Percentiles rank a stretch among this genome's conserved stretches.
Conservation (phyloP, 1,140 invertebrate genomes). For the Drosophila asahinai region DNA sequence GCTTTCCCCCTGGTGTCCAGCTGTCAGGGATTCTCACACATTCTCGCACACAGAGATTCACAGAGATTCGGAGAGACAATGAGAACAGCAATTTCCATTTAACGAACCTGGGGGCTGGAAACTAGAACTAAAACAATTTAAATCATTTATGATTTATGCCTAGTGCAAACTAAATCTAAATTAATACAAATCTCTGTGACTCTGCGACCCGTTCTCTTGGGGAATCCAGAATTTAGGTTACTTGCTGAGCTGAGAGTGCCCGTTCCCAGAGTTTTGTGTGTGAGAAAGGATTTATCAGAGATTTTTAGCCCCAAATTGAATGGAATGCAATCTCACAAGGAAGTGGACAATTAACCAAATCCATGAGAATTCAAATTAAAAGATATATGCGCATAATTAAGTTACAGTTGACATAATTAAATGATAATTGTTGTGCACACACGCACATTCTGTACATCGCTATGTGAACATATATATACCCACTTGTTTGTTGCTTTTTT, state of each 20-base stretch:
- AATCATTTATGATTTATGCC: constrained; percentile 50
- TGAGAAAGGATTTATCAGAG: constrained; percentile 30
- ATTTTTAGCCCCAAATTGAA: background rate
- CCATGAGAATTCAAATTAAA: constrained; percentile 61
- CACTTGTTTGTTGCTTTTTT: constrained; percentile 39
- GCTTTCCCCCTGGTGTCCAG: constrained; percentile 50
- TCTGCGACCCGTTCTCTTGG: background rate
- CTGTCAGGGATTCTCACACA: constrained; percentile 58
- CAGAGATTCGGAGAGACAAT: constrained; percentile 32
- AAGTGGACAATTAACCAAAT: constrained; percentile 75
- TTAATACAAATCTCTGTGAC: constrained; percentile 39
- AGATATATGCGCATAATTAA: constrained; percentile 81
- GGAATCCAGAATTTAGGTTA: constrained; percentile 21
- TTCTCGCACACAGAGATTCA: constrained; percentile 15
- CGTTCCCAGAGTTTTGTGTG: background rate
- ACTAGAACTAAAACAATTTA: constrained; percentile 60
- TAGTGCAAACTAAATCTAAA: constrained; percentile 38
- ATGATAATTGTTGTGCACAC: constrained; percentile 75
- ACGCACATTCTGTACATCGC: constrained; percentile 9
- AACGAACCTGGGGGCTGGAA: constrained; percentile 42
- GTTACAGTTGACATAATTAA: constrained; percentile 85
- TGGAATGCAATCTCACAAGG: constrained; percentile 64
- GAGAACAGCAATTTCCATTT: constrained; percentile 67
- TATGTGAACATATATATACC: background rate
- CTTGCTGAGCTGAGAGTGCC: background rate